Evolutionary conservation across 2,888 invertebrate species (phyloP).

Genomic region (Melinaea menophilus): DNA sequence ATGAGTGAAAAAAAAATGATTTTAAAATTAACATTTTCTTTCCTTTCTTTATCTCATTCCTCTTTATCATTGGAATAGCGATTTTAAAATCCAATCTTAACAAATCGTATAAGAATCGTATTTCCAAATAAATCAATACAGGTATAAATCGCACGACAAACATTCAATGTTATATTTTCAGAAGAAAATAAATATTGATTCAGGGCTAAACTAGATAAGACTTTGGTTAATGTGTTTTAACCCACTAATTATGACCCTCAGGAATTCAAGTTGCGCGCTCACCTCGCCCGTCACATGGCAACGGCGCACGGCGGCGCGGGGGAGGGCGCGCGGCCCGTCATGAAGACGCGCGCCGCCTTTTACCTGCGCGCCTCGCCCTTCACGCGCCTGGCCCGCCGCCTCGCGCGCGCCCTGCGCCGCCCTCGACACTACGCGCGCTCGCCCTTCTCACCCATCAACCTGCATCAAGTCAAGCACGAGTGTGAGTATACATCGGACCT

Average conservation of each 20-base stretch:
- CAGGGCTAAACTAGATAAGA: too few relatives aligned
- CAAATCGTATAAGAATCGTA: too few relatives aligned
- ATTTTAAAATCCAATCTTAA: too few relatives aligned
- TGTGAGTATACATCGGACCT: slow-evolving; percentile 78
- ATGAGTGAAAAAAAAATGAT: too few relatives aligned
- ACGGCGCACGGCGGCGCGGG: slow-evolving; percentile 90
- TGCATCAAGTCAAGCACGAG: slow-evolving; percentile 91
- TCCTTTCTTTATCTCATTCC: too few relatives aligned
- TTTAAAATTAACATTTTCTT: too few relatives aligned
- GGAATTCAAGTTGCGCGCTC: slow-evolving; percentile 97
- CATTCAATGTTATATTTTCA: too few relatives aligned
- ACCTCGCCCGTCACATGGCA: slow-evolving; percentile 95
- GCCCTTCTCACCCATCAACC: slow-evolving; percentile 88
- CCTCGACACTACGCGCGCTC: slow-evolving; percentile 93
- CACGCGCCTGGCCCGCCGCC: slow-evolving; percentile 91
- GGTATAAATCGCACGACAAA: too few relatives aligned
- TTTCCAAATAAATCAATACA: too few relatives aligned
- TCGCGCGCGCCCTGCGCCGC: slow-evolving; percentile 88
- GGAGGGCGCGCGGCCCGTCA: slow-evolving; percentile 88
- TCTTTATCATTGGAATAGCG: too few relatives aligned
- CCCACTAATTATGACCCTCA: slow-evolving; percentile 31
- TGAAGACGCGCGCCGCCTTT: slow-evolving; percentile 98
- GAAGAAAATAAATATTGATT: too few relatives aligned
- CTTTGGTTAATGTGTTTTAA: neutral
- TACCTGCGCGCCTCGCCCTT: slow-evolving; percentile 94